Evolutionary conservation across 1,140 invertebrate genomes (phyloP).

Genomic region (Eriocheir sinensis): DNA sequence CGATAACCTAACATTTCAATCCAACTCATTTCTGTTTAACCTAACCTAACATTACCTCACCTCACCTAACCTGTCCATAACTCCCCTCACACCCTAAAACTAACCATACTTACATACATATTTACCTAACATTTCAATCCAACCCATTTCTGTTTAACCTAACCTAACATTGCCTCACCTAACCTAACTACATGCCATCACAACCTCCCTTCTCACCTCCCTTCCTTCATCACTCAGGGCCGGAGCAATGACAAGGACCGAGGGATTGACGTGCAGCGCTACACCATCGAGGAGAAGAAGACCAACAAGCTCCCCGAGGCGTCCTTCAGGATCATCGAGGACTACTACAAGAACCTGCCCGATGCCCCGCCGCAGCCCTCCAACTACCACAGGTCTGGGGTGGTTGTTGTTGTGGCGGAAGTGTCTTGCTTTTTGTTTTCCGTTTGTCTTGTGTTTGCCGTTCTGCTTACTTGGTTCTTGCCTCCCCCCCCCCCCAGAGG

Average conservation of each 20-base stretch:
- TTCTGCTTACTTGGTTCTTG: neutral
- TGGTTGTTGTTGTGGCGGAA: neutral
- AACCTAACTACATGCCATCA: neutral
- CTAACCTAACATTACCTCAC: too few species aligned
- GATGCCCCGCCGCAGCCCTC: constrained; percentile 91
- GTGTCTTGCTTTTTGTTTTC: constrained; percentile 30
- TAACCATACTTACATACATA: too few species aligned
- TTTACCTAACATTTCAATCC: neutral
- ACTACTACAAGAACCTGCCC: constrained; percentile 87
- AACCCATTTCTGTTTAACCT: too few species aligned
- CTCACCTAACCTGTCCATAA: too few species aligned
- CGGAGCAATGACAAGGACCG: constrained; percentile 79
- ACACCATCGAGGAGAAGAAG: constrained; percentile 79
- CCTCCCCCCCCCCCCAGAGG: neutral
- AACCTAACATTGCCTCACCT: neutral
- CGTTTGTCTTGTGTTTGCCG: too few species aligned
- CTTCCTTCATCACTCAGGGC: neutral
- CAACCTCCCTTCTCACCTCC: neutral
- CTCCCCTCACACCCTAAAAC: too few species aligned
- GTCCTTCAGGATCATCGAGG: constrained; percentile 89
- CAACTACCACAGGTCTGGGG: constrained; percentile 86
- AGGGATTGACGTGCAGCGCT: constrained; percentile 77
- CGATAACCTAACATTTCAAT: too few species aligned
- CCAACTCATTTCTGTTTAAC: too few species aligned
- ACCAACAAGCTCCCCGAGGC: constrained; percentile 88